Evolutionary conservation across 2,113 vertebrate genomes (phyloP).

Genomic region (Macaca nemestrina): DNA sequence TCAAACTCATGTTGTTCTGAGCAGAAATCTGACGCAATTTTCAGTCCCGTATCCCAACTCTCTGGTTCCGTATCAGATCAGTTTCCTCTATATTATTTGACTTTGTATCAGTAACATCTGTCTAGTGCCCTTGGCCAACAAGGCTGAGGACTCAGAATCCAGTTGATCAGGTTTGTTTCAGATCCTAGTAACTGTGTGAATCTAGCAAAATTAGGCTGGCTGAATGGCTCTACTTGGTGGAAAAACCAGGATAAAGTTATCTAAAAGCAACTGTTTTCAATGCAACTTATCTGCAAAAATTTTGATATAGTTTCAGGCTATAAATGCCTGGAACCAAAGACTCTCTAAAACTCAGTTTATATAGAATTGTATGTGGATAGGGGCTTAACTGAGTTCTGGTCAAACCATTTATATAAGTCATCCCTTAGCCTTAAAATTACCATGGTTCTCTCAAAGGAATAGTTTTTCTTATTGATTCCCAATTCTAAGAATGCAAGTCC

Average conservation of each 20-base stretch:
- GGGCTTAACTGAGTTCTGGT: background rate
- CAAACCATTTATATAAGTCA: background rate
- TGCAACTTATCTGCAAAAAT: constrained; percentile 14
- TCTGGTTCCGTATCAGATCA: background rate
- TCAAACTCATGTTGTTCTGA: constrained; percentile 21
- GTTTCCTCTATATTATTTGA: background rate
- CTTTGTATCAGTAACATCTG: background rate
- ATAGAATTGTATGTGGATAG: background rate
- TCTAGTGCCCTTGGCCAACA: background rate
- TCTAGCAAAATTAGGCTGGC: constrained; percentile 25
- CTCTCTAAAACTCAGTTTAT: background rate
- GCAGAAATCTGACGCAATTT: background rate
- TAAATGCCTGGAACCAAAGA: background rate
- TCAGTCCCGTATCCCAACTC: background rate
- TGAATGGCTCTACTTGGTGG: background rate
- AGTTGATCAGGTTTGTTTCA: constrained; percentile 63
- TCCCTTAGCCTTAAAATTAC: background rate
- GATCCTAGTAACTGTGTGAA: constrained; percentile 25
- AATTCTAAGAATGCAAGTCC: background rate
- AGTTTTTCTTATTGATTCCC: constrained; percentile 1
- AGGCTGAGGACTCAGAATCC: constrained; percentile 6
- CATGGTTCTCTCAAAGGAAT: background rate
- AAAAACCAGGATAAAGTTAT: background rate
- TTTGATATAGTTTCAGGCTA: background rate
- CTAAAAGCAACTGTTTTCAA: background rate